A percentile compares a stretch with the other conserved stretches of the same genome.
These are phyloP conservation scores for Eurois occulta DNA, from an alignment of 2,888 invertebrate species.

Conservation along the genomic window DNA sequence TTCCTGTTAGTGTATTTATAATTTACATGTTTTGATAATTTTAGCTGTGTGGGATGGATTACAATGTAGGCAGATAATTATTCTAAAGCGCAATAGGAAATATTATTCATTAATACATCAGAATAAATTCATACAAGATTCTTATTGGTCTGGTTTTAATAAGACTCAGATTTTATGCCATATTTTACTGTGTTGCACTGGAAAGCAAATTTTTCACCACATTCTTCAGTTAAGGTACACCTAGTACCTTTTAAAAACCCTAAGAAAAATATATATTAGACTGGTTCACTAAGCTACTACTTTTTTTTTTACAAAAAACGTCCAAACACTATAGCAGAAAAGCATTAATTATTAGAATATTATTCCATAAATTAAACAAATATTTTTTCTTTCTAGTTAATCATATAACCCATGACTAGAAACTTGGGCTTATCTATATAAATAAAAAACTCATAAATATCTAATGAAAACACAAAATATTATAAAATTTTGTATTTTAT, in stretches of 20 bases:
- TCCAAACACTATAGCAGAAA: not conserved
- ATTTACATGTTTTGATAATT: constrained; percentile 28
- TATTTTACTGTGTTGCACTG: not conserved
- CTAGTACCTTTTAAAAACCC: not conserved
- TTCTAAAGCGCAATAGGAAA: not conserved
- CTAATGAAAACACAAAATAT: not conserved
- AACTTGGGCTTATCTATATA: not conserved
- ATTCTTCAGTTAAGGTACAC: not conserved
- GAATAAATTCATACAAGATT: constrained; percentile 18
- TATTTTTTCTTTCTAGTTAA: not conserved
- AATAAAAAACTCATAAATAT: not conserved
- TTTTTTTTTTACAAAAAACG: not conserved
- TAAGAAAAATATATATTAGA: not conserved
- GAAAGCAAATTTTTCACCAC: not conserved
- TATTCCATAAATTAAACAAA: not conserved
- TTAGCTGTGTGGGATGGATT: constrained; percentile 33
- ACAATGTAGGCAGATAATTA: not conserved
- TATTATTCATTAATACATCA: not conserved
- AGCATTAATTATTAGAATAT: not conserved
- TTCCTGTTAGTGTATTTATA: constrained; percentile 67
- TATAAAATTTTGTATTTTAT: not conserved
- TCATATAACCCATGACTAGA: not conserved
- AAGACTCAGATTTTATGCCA: not conserved
- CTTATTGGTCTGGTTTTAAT: constrained; percentile 2
- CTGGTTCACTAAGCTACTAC: not conserved